Base-by-base conservation (phyloP, 2,888 invertebrate species). In the Hofmannophila pseudospretella region DNA sequence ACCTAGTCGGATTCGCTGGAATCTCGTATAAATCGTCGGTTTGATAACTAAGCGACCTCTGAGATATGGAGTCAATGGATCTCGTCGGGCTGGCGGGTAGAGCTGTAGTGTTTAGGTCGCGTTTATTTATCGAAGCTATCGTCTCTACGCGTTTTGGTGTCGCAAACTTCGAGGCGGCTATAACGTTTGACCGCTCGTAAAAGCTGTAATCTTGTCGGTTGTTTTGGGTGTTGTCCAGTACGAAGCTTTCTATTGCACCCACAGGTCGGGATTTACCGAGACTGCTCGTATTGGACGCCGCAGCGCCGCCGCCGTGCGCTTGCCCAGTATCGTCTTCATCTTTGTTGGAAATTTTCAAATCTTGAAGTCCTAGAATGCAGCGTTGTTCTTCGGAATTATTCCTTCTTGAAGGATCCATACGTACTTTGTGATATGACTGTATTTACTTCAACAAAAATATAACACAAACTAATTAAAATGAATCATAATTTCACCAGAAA, bases 111-210 rank as follows among this genome's bases (percentile, higher is more conserved):
- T 76, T 80, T 57, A 75, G 74, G 57, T 80, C 77, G 34, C 79
- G 74, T 65, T 81, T 80, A 58, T 71, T 78, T 51, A 71, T 67
- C 51, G 88, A 77, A 38, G 88, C 88, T 44, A 90, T 88, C 34
- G 89, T 89, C 61, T 93, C 92, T 5, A 93, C 90, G 47, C 91
- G 88, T 65, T 93, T 94, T 34, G 93, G 93, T 23, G 93, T 92
- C 28, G 93, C 92, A 66, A 92, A 94, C 67, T 94, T 93, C 7
- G 93, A 92, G 32, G 93, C 91, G 11, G 92, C 91, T 54, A 93
- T 93, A 39, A 94, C 91, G 59, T 92, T 93, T 40, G 90, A 92
- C 38, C 94, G 88, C 61, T 94, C 94, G 47, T 88, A 88, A 56
- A 85, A 84, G 56, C 84, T 85, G 47, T 87, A 87, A 67, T 88